Evolutionary conservation across 64 coral and sea anemone genomes (phyloP).

Genomic region (Astreopora myriophthalma): DNA sequence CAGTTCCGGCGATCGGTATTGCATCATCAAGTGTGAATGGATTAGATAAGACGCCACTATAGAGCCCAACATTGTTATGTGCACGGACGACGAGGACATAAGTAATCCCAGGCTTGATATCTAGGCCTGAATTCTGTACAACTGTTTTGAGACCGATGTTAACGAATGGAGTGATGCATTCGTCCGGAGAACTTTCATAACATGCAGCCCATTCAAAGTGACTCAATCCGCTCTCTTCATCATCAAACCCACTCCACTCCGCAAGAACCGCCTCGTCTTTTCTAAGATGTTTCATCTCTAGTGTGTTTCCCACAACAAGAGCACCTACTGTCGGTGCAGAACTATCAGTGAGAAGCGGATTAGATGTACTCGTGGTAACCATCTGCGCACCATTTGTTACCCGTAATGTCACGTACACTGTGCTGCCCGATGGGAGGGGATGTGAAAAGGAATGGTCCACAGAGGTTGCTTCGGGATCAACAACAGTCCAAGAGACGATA

Average conservation of each 20-base stretch:
- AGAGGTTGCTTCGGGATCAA: neutral
- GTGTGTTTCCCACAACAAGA: constrained; percentile 36
- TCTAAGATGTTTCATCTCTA: constrained; percentile 3
- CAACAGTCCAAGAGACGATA: constrained; percentile 42
- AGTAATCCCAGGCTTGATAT: constrained; percentile 53
- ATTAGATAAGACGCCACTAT: constrained; percentile 40
- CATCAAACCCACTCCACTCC: constrained; percentile 64
- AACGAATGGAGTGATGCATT: constrained; percentile 72
- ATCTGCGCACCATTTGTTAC: constrained; percentile 63
- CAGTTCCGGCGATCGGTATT: constrained; percentile 23
- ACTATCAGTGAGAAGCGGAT: constrained; percentile 51
- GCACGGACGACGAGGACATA: constrained; percentile 65
- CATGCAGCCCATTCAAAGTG: constrained; percentile 73
- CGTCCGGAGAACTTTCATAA: neutral
- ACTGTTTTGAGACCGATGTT: constrained; percentile 29
- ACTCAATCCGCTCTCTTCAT: constrained; percentile 57
- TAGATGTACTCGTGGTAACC: neutral
- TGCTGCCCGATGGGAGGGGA: constrained; percentile 45
- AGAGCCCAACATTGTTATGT: constrained; percentile 61
- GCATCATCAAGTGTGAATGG: constrained; percentile 37
- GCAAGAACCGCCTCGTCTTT: constrained; percentile 24
- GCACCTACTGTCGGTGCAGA: constrained; percentile 45
- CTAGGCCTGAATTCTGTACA: constrained; percentile 30
- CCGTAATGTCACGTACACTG: constrained; percentile 40
- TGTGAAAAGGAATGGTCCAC: neutral